Evolutionary conservation across 2,797 vertebrate species (phyloP).

Genomic region (Tolypeutes matacus): DNA sequence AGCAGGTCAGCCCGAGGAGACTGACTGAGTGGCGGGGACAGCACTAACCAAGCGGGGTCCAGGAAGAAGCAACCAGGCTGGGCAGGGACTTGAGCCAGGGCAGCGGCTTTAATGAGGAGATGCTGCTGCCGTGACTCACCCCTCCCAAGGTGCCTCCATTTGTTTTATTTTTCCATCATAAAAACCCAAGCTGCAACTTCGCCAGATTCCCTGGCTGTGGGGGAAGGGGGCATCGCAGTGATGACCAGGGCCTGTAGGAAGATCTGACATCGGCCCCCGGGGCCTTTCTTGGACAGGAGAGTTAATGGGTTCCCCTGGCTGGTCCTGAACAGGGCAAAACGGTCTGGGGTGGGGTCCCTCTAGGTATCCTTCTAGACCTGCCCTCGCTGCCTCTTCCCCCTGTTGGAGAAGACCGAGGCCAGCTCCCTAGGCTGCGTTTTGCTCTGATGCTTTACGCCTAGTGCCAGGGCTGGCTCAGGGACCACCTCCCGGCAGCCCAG

Average conservation of each 20-base stretch:
- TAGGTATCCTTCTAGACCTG: neutral
- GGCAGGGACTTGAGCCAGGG: conserved; percentile 80
- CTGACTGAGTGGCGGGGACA: neutral
- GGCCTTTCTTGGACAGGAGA: neutral
- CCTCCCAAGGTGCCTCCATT: conserved; percentile 88
- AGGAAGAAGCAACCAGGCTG: conserved; percentile 41
- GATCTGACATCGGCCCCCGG: neutral
- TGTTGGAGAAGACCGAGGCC: too few species aligned
- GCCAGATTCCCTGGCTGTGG: conserved; percentile 86
- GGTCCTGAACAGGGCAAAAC: neutral
- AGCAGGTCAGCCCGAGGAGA: neutral
- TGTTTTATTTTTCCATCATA: conserved; percentile 90
- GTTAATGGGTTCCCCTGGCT: neutral
- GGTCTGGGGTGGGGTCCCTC: neutral
- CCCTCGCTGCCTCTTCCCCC: neutral
- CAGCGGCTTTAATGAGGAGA: conserved; percentile 88
- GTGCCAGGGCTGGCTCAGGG: neutral
- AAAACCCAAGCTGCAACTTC: conserved; percentile 86
- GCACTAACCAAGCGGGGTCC: neutral
- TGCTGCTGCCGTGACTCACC: conserved; percentile 88
- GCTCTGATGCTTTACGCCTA: neutral
- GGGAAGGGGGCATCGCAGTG: neutral
- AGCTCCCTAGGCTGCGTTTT: neutral
- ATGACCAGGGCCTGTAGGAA: neutral
- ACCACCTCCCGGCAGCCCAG: neutral